Percentiles rank a stretch among this genome's conserved stretches.
Evolutionary conservation across 2,797 vertebrate species (phyloP).

Genomic region (Pagetopsis macropterus): DNA sequence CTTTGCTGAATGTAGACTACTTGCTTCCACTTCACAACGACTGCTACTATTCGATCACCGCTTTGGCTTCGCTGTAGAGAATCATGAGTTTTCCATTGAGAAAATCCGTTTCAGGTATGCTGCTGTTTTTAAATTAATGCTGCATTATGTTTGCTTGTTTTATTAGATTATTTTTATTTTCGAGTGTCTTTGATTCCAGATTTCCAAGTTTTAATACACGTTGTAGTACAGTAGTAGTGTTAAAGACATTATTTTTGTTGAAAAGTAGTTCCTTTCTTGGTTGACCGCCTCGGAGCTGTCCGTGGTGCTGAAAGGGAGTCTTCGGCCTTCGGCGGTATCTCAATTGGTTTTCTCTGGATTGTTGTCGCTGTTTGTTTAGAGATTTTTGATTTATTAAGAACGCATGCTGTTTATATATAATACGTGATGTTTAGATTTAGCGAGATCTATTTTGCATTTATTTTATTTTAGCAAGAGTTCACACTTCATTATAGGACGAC

Average conservation of each 20-base stretch:
- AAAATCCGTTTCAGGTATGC: constrained; percentile 96
- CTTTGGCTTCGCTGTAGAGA: constrained; percentile 61
- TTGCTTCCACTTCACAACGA: constrained; percentile 63
- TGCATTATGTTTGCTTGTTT: background rate
- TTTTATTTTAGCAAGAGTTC: no score
- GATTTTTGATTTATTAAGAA: background rate
- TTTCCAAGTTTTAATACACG: background rate
- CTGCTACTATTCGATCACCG: constrained; percentile 32
- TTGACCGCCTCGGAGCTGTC: constrained; percentile 67
- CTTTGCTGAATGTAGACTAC: constrained; percentile 86
- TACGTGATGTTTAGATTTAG: background rate
- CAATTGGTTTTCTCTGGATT: background rate
- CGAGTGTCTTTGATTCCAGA: background rate
- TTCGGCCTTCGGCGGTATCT: background rate
- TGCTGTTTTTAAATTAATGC: constrained; percentile 1
- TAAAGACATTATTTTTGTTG: background rate
- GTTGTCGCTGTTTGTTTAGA: background rate
- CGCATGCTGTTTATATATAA: background rate
- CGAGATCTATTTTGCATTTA: background rate
- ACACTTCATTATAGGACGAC: background rate
- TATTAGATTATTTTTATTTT: rapidly evolving
- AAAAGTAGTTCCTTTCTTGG: background rate
- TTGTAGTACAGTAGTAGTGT: rapidly evolving
- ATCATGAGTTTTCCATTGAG: constrained; percentile 94
- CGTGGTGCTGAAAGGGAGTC: constrained; percentile 78